These are phyloP conservation scores for Magallana nippona DNA, from an alignment of 2,888 invertebrate genomes.

Conservation along the genomic window DNA sequence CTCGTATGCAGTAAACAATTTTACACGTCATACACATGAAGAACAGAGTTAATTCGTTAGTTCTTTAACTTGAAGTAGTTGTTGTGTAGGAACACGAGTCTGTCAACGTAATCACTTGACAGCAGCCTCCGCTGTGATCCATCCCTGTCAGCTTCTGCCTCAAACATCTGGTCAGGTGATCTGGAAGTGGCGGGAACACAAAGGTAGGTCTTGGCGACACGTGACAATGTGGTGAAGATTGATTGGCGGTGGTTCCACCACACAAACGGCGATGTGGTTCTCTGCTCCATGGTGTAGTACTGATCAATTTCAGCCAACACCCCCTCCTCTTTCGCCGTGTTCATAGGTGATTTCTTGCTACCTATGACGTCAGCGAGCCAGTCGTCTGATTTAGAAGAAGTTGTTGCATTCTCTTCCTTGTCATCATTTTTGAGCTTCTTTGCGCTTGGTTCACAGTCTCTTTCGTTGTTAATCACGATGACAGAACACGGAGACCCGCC, in stretches of 20 bases:
- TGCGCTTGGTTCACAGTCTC: slow-evolving; percentile 40
- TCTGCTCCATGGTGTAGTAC: slow-evolving; percentile 54
- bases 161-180: slow-evolving; percentile 38
- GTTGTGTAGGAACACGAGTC: slow-evolving; percentile 50
- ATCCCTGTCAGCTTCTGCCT: slow-evolving; percentile 32
- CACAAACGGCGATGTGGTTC: slow-evolving; percentile 50
- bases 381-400: slow-evolving; percentile 30
- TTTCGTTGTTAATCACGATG: slow-evolving; percentile 52
- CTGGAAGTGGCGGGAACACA: slow-evolving; percentile 50
- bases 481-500: slow-evolving; percentile 11
- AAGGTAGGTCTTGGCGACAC: slow-evolving; percentile 55
- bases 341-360: slow-evolving; percentile 41
- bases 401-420: slow-evolving; percentile 6
- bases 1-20: no score
- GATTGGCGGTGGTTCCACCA: slow-evolving; percentile 59
- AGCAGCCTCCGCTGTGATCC: slow-evolving; percentile 43
- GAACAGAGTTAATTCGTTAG: neutral
- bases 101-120: slow-evolving; percentile 41
- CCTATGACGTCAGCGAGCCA: slow-evolving; percentile 61
- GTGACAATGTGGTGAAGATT: slow-evolving; percentile 55
- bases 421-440: slow-evolving; percentile 44
- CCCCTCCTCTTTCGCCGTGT: slow-evolving; percentile 48
- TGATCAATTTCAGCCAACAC: slow-evolving; percentile 55
- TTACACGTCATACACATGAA: no score
- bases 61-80: slow-evolving; percentile 45